Evolutionary conservation across 2,113 vertebrate species (phyloP).

Genomic region (Oreotrochilus melanogaster): DNA sequence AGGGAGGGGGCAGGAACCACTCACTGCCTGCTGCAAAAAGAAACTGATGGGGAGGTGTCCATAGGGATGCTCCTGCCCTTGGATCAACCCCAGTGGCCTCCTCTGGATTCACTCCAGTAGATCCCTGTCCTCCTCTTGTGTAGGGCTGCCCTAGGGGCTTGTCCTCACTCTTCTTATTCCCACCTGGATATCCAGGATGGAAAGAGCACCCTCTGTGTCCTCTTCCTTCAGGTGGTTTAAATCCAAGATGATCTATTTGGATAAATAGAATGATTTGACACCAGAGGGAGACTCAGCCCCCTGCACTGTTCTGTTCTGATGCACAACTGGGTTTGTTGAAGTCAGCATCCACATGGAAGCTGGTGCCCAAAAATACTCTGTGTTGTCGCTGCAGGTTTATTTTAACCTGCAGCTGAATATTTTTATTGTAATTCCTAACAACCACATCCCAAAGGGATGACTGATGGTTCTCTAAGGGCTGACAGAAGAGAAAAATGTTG

Average conservation of each 20-base stretch:
- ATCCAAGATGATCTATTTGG: fast-evolving
- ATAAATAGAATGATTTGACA: not conserved
- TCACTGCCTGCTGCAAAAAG: not conserved
- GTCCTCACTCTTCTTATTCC: not conserved
- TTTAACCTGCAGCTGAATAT: not conserved
- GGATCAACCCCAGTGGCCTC: too few relatives aligned
- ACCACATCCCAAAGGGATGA: not conserved
- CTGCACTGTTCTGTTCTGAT: fast-evolving
- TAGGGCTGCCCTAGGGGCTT: not conserved
- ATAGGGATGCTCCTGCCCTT: too few relatives aligned
- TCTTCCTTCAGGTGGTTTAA: not conserved
- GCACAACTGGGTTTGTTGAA: not conserved
- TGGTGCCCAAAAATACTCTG: not conserved
- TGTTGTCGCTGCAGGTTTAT: not conserved
- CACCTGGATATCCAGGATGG: not conserved
- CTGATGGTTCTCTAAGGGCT: not conserved
- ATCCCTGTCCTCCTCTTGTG: too few relatives aligned
- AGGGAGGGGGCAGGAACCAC: fast-evolving
- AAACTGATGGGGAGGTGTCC: fast-evolving
- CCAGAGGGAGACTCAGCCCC: not conserved
- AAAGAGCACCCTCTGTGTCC: not conserved
- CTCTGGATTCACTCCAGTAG: too few relatives aligned
- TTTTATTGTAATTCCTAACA: not conserved
- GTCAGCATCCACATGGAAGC: not conserved
- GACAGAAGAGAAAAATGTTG: not conserved